phyloP scores from a whole-genome alignment of 2,113 vertebrate species.

The Carassius auratus region DNA sequence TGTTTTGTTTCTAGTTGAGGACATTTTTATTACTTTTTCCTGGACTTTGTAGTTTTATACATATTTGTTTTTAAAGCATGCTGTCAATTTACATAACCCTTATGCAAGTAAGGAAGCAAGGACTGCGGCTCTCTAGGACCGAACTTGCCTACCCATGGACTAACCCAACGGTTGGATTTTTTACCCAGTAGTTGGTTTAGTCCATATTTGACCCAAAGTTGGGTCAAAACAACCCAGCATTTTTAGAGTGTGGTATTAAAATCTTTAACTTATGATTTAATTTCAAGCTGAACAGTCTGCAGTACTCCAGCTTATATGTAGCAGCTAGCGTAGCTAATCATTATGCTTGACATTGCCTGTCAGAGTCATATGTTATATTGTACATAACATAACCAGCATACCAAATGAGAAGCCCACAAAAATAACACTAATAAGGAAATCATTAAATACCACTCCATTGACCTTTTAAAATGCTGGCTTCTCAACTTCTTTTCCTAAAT shows the following conservation, averaged over 20 bases:
- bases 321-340: slow-evolving; percentile 35
- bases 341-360: slow-evolving; percentile 54
- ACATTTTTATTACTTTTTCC: neutral
- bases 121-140: too few species aligned
- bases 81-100: neutral
- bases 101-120: neutral
- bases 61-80: neutral
- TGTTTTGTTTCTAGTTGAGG: slow-evolving; percentile 58
- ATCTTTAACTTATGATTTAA: neutral
- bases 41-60: neutral
- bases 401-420: slow-evolving; percentile 62
- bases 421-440: slow-evolving; percentile 69
- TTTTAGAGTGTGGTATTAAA: too few species aligned
- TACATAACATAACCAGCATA: slow-evolving; percentile 56
- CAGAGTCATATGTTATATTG: slow-evolving; percentile 60
- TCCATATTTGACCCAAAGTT: too few species aligned
- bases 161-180: too few species aligned
- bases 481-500: slow-evolving; percentile 65
- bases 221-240: too few species aligned
- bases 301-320: slow-evolving; percentile 1
- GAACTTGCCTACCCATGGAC: too few species aligned
- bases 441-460: slow-evolving; percentile 72
- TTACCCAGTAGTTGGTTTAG: too few species aligned
- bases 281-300: slow-evolving; percentile 18
- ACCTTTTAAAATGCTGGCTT: slow-evolving; percentile 75